Percentiles rank a stretch among this genome's conserved stretches.
These are phyloP conservation scores for Platorchestia sp. DNA, from an alignment of 1,140 invertebrate species.

Conservation along the genomic window DNA sequence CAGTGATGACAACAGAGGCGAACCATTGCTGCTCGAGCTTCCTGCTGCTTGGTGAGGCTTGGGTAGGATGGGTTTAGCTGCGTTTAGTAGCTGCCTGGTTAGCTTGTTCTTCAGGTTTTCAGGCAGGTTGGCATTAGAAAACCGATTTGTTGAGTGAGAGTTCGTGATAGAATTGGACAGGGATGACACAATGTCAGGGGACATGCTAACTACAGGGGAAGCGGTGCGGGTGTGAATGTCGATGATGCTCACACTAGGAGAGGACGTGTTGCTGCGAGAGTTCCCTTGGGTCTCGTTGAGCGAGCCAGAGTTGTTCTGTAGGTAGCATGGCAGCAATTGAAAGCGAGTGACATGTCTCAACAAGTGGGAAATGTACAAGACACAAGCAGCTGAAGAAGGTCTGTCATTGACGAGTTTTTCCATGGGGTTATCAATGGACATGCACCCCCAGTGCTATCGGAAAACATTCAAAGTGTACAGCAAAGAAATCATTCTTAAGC, in stretches of 20 bases:
- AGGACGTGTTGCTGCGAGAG: constrained; percentile 58
- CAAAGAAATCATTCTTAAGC: neutral
- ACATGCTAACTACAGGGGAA: constrained; percentile 53
- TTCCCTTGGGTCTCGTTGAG: constrained; percentile 58
- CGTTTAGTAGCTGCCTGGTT: constrained; percentile 58
- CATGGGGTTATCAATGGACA: no score
- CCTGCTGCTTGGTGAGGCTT: constrained; percentile 66
- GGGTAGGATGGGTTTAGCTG: constrained; percentile 67
- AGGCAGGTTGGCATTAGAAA: constrained; percentile 38
- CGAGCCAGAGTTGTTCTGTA: neutral
- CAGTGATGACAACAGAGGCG: constrained; percentile 46
- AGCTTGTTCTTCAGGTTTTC: constrained; percentile 33
- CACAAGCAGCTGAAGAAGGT: neutral
- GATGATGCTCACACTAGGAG: constrained; percentile 66
- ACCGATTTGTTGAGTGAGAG: constrained; percentile 53
- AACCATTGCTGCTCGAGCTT: constrained; percentile 56
- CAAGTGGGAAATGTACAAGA: neutral
- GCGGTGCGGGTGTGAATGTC: constrained; percentile 63
- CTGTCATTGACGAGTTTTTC: neutral
- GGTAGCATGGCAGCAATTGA: neutral
- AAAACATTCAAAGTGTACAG: neutral
- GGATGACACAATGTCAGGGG: constrained; percentile 62
- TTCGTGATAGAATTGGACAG: constrained; percentile 61
- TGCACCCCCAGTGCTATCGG: no score
- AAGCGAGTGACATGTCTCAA: neutral